These are phyloP conservation scores for Ophion slaviceki DNA, from an alignment of 2,888 invertebrate genomes.

Conservation along the genomic window DNA sequence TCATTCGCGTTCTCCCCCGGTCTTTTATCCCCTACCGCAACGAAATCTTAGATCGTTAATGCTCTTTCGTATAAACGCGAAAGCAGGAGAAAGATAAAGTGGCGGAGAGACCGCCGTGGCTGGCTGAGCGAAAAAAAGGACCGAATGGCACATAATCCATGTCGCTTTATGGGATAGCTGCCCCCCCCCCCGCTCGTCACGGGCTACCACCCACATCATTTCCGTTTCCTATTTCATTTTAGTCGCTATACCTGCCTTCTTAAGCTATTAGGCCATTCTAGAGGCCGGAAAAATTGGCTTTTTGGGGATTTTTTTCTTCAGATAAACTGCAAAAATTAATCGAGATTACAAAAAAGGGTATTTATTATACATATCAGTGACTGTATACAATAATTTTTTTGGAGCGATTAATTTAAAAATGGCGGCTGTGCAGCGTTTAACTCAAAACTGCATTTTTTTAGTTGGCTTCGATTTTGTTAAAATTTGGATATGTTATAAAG, in stretches of 20 bases:
- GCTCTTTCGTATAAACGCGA: conserved; percentile 44
- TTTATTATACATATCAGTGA: too few species aligned
- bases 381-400: too few species aligned
- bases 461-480: too few species aligned
- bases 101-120: conserved; percentile 40
- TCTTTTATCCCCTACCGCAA: conserved; percentile 51
- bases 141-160: conserved; percentile 59
- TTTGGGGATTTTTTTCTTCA: too few species aligned
- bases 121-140: conserved; percentile 33
- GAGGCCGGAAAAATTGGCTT: too few species aligned
- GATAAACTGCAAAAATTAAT: too few species aligned
- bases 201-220: conserved; percentile 10
- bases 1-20: conserved; percentile 43
- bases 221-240: conserved; percentile 54
- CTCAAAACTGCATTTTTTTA: too few species aligned
- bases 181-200: conserved; percentile 17
- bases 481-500: too few species aligned
- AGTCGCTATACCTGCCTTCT: background rate
- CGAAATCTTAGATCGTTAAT: conserved; percentile 66
- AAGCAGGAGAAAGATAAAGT: conserved; percentile 19
- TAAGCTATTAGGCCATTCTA: too few species aligned
- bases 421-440: too few species aligned
- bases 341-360: too few species aligned
- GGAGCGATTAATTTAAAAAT: too few species aligned
- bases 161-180: conserved; percentile 57